Conservation (phyloP, 1,140 invertebrate genomes). For the Drosophila baimaii region DNA sequence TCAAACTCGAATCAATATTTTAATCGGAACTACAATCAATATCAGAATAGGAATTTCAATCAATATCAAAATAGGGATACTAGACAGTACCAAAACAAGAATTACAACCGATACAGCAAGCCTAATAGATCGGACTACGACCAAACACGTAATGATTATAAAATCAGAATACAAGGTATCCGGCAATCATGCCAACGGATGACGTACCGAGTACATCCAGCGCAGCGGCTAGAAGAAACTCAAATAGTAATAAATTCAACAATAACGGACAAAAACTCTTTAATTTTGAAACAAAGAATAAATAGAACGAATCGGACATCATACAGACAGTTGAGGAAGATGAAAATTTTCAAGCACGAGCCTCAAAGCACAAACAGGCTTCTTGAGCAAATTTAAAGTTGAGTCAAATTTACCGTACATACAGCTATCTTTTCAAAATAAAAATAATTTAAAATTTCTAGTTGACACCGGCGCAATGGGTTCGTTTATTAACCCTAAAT, state of each 20-base stretch:
- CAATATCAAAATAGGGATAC: conserved; percentile 1
- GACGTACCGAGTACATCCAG: no score
- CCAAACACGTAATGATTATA: neutral
- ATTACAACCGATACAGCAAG: neutral
- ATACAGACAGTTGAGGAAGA: no score
- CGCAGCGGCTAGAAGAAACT: no score
- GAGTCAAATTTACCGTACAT: neutral
- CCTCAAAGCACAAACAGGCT: no score
- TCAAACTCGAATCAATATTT: conserved; percentile 2
- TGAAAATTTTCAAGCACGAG: no score
- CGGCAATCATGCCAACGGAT: neutral
- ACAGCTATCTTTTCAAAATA: conserved; percentile 1
- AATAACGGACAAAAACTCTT: no score
- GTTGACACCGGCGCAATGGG: neutral
- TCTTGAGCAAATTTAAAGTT: neutral
- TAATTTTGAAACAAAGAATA: no score
- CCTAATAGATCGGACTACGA: neutral
- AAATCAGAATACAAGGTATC: neutral
- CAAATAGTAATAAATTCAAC: no score
- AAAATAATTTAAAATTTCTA: conserved; percentile 7
- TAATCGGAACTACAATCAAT: neutral
- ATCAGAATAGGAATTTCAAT: neutral
- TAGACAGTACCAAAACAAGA: neutral
- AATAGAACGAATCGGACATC: no score
- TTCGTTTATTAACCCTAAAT: neutral